Conservation (phyloP, 2,888 invertebrate species). For the Drosophila anceps region DNA sequence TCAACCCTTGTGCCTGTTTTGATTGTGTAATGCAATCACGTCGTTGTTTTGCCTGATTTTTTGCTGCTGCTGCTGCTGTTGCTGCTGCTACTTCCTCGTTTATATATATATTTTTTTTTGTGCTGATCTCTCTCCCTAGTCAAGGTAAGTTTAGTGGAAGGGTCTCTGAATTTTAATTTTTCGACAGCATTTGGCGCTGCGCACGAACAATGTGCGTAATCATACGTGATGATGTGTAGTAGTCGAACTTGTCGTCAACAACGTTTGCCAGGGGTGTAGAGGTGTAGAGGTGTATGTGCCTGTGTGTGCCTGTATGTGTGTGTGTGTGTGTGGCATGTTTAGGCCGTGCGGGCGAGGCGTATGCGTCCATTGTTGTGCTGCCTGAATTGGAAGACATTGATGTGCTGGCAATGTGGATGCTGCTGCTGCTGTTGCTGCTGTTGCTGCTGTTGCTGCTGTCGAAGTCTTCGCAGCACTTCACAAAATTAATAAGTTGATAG, state of each 20-base stretch:
- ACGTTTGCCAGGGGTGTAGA: constrained; percentile 32
- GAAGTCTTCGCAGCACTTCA: constrained; percentile 74
- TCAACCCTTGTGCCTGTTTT: constrained; percentile 72
- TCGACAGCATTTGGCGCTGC: constrained; percentile 75
- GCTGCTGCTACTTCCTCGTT: constrained; percentile 6
- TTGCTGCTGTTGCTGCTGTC: constrained; percentile 24
- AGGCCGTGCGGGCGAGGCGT: constrained; percentile 34
- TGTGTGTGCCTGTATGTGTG: constrained; percentile 9
- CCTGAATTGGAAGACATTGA: constrained; percentile 71
- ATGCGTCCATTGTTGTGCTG: constrained; percentile 63
- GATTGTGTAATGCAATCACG: constrained; percentile 84
- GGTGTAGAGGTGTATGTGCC: no score
- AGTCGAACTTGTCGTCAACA: constrained; percentile 50
- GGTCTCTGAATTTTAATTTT: constrained; percentile 83
- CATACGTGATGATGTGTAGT: constrained; percentile 81
- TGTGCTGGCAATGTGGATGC: constrained; percentile 54
- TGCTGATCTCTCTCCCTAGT: constrained; percentile 32
- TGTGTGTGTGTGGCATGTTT: constrained; percentile 30
- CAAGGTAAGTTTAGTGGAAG: constrained; percentile 78
- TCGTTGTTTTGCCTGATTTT: constrained; percentile 75
- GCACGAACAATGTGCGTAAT: constrained; percentile 84
- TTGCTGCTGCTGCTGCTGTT: constrained; percentile 10
- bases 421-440: constrained; percentile 22
- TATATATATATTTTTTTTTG: constrained; percentile 9
- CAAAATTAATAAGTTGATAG: constrained; percentile 83